phyloP scores from a whole-genome alignment of 2,888 invertebrate genomes.

The Deilephila porcellus region DNA sequence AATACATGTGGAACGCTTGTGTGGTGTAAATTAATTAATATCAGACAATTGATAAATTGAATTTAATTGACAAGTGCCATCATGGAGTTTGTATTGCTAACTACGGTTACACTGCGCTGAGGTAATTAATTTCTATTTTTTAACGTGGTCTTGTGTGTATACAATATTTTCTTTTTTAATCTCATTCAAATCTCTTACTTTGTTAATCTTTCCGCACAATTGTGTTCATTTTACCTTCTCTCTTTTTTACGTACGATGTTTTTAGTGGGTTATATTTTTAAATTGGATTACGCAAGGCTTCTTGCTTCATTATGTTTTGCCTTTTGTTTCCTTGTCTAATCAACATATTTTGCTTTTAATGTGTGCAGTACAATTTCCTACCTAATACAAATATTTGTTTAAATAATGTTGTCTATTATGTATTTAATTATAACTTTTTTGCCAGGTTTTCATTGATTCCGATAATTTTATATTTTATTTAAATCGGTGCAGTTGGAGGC shows the following conservation, averaged over 20 bases:
- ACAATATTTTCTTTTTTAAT: background rate
- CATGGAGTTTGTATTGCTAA: slow-evolving; percentile 64
- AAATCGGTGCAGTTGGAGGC: too few relatives aligned
- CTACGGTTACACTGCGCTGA: slow-evolving; percentile 45
- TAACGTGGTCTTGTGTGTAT: background rate
- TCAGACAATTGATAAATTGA: slow-evolving; percentile 52
- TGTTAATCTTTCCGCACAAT: background rate
- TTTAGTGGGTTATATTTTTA: slow-evolving; percentile 2
- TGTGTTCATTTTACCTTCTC: background rate
- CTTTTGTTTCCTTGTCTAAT: background rate
- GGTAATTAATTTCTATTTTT: slow-evolving; percentile 47
- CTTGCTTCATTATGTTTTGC: background rate
- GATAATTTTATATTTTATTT: too few relatives aligned
- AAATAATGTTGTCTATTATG: background rate
- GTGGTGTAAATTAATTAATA: slow-evolving; percentile 65
- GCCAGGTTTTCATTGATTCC: background rate
- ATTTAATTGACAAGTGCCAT: slow-evolving; percentile 49
- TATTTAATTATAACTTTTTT: background rate
- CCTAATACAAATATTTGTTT: background rate
- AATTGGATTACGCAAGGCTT: slow-evolving; percentile 21
- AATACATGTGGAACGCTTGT: slow-evolving; percentile 63
- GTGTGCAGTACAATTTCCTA: background rate
- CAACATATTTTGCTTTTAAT: background rate
- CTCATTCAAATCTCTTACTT: background rate
- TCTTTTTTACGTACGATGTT: background rate